Conservation (phyloP, 2,888 invertebrate genomes). For the Megalurothrips usitatus region DNA sequence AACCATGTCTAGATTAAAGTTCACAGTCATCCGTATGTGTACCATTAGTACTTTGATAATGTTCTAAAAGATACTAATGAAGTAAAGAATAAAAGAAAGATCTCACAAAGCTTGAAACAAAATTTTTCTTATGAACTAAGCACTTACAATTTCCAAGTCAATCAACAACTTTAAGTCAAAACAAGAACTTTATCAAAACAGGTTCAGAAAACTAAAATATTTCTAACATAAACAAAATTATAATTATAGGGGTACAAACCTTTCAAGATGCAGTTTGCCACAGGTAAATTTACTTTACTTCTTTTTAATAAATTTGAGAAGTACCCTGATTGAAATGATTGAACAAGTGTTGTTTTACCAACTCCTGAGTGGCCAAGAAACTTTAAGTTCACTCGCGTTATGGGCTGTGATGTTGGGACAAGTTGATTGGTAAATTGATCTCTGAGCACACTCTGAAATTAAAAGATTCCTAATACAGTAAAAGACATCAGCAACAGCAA, state of each 20-base stretch:
- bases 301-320: conserved; percentile 61
- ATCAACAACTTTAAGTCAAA: no score
- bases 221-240: not conserved
- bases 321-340: conserved; percentile 62
- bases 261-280: not conserved
- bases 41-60: not conserved
- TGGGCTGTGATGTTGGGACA: conserved; percentile 54
- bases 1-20: conserved; percentile 25
- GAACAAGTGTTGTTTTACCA: conserved; percentile 65
- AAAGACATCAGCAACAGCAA: not conserved
- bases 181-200: not conserved
- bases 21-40: not conserved
- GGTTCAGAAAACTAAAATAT: not conserved
- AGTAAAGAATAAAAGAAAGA: not conserved
- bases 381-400: conserved; percentile 61
- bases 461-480: not conserved
- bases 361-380: conserved; percentile 66
- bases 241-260: conserved; percentile 13
- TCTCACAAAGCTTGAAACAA: not conserved
- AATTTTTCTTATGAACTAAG: no score
- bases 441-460: conserved; percentile 22
- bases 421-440: conserved; percentile 60
- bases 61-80: not conserved
- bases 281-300: conserved; percentile 45
- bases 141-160: no score